phyloP scores from a whole-genome alignment of 2,888 invertebrate genomes.

The Drosophila niveifrons region DNA sequence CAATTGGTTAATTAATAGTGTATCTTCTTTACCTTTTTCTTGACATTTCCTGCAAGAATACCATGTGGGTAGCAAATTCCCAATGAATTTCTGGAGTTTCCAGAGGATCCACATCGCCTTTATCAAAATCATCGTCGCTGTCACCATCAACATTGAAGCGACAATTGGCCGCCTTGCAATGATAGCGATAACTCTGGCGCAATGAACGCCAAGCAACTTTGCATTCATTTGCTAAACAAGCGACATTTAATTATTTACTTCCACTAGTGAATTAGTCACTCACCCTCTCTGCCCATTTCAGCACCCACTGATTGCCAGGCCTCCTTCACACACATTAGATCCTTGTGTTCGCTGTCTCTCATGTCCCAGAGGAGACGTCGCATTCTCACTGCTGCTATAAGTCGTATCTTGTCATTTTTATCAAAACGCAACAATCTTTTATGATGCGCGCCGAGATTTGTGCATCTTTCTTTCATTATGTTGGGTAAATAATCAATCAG shows the following conservation, averaged over 20 bases:
- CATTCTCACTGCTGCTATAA: constrained; percentile 40
- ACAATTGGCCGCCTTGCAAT: constrained; percentile 35
- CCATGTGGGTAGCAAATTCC: constrained; percentile 54
- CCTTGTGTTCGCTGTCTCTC: constrained; percentile 41
- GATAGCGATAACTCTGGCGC: constrained; percentile 52
- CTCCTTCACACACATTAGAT: constrained; percentile 30
- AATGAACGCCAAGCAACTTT: constrained; percentile 52
- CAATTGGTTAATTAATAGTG: neutral
- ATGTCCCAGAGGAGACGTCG: constrained; percentile 48
- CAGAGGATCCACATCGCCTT: constrained; percentile 41
- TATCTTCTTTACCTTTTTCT: neutral
- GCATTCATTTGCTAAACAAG: constrained; percentile 41
- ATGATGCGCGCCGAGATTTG: neutral
- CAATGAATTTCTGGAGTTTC: constrained; percentile 44
- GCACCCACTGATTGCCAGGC: constrained; percentile 44
- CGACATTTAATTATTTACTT: neutral
- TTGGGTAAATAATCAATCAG: neutral
- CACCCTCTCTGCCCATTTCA: constrained; percentile 43
- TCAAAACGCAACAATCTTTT: constrained; percentile 34
- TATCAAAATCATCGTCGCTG: neutral
- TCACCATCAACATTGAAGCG: constrained; percentile 9
- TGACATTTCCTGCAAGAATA: constrained; percentile 33
- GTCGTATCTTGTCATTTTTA: constrained; percentile 39
- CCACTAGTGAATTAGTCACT: neutral
- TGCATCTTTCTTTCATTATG: constrained; percentile 1